Evolutionary conservation across 2,797 vertebrate species (phyloP).

Genomic region (Discoglossus pictus): DNA sequence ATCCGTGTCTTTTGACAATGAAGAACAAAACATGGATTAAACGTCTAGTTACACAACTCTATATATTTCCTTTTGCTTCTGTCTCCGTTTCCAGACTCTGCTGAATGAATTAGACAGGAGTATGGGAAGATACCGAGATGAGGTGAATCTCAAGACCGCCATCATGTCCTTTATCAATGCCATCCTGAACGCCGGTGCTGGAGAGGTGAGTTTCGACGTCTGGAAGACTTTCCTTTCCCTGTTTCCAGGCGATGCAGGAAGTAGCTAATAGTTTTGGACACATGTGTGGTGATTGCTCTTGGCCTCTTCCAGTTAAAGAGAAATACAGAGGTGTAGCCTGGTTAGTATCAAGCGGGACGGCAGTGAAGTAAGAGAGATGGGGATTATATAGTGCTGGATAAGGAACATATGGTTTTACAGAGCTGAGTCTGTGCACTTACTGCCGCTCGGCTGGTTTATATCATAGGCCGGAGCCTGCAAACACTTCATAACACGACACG

Average conservation of each 20-base stretch:
- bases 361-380: background rate
- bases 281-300: background rate
- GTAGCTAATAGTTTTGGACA: slow-evolving; percentile 27
- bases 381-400: background rate
- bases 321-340: background rate
- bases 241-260: slow-evolving; percentile 5
- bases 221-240: slow-evolving; percentile 14
- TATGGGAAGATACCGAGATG: slow-evolving; percentile 89
- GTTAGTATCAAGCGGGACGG: slow-evolving; percentile 12
- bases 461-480: slow-evolving; percentile 5
- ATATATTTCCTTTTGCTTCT: too few species aligned
- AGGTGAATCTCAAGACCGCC: slow-evolving; percentile 95
- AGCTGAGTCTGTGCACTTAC: background rate
- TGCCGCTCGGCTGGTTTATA: background rate
- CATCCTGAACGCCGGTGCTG: slow-evolving; percentile 91
- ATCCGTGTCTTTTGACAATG: too few species aligned
- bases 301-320: background rate
- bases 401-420: background rate
- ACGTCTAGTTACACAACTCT: too few species aligned
- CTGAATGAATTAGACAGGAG: slow-evolving; percentile 91
- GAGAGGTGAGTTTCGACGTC: slow-evolving; percentile 79
- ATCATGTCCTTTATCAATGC: slow-evolving; percentile 99
- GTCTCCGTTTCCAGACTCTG: slow-evolving; percentile 73
- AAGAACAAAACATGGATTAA: too few species aligned
- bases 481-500: slow-evolving; percentile 4